These are phyloP conservation scores for Enteromius fasciolatus DNA, from an alignment of 2,797 vertebrate genomes.

Conservation along the genomic window DNA sequence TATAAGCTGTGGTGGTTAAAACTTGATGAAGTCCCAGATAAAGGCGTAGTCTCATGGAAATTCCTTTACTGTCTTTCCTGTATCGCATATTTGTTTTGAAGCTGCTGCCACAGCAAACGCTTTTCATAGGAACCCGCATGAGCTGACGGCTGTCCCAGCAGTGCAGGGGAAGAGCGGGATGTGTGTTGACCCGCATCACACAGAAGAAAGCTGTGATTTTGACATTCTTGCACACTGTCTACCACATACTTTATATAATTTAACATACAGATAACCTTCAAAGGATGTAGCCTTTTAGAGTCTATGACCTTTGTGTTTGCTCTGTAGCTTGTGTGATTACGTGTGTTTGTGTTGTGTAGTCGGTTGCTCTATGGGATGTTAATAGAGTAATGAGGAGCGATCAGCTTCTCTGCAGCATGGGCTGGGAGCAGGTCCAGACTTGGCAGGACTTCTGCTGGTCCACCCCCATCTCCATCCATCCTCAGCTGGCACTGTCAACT, in stretches of 20 bases:
- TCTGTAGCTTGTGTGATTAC: not conserved
- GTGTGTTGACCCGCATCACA: not conserved
- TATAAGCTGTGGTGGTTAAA: not conserved
- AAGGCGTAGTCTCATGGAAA: conserved; percentile 4
- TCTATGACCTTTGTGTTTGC: not conserved
- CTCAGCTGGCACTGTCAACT: conserved; percentile 8
- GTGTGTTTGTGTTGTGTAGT: conserved; percentile 4
- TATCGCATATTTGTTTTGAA: conserved; percentile 10
- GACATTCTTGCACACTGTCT: conserved; percentile 35
- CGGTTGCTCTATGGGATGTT: conserved; percentile 1
- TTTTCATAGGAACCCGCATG: not conserved
- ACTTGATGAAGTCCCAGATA: conserved; percentile 22
- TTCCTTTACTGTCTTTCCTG: conserved; percentile 7
- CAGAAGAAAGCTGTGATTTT: conserved; percentile 26
- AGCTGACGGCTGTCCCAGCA: conserved; percentile 3
- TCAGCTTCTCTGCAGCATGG: conserved; percentile 30
- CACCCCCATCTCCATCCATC: conserved; percentile 35
- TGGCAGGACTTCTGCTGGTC: not conserved
- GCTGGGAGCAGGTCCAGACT: conserved; percentile 13
- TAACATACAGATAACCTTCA: not conserved
- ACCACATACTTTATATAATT: conserved; percentile 10
- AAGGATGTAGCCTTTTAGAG: not conserved
- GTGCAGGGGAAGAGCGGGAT: not conserved
- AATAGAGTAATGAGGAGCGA: conserved; percentile 37
- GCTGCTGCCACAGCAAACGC: conserved; percentile 22